Conservation (phyloP, 1,140 invertebrate genomes). For the Triops cancriformis region DNA sequence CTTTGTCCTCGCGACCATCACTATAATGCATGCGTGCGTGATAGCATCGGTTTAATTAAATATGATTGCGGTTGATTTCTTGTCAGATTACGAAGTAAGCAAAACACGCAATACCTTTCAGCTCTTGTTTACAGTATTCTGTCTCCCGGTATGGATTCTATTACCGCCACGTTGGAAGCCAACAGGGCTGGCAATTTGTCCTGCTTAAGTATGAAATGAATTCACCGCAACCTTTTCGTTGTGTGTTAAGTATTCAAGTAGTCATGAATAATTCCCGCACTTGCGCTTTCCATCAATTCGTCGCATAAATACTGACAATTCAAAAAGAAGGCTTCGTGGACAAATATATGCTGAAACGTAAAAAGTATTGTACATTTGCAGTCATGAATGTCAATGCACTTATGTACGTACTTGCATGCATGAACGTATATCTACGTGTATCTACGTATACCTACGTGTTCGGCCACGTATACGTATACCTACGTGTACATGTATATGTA, state of each 20-base stretch:
- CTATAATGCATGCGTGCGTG: conserved; percentile 1
- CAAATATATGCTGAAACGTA: too few species aligned
- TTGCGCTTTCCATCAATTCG: not conserved
- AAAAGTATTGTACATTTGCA: too few species aligned
- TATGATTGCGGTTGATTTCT: conserved; percentile 14
- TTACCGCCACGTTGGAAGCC: not conserved
- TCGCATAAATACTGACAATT: not conserved
- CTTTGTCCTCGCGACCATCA: not conserved
- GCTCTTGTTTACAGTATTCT: not conserved
- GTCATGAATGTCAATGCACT: too few species aligned
- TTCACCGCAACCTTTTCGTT: not conserved
- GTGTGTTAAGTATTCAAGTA: not conserved
- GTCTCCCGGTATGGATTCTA: not conserved
- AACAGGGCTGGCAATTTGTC: not conserved
- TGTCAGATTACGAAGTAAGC: conserved; percentile 1
- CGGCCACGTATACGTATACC: too few species aligned
- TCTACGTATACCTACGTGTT: too few species aligned
- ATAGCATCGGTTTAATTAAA: conserved; percentile 11
- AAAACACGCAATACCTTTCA: conserved; percentile 4
- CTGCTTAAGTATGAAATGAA: not conserved
- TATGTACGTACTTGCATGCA: too few species aligned
- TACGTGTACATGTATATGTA: too few species aligned
- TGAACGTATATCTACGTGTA: too few species aligned
- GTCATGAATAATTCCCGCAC: not conserved
- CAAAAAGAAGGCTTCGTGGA: too few species aligned